phyloP scores from a whole-genome alignment of 2,113 vertebrate genomes.

The Toxotes chatareus region DNA sequence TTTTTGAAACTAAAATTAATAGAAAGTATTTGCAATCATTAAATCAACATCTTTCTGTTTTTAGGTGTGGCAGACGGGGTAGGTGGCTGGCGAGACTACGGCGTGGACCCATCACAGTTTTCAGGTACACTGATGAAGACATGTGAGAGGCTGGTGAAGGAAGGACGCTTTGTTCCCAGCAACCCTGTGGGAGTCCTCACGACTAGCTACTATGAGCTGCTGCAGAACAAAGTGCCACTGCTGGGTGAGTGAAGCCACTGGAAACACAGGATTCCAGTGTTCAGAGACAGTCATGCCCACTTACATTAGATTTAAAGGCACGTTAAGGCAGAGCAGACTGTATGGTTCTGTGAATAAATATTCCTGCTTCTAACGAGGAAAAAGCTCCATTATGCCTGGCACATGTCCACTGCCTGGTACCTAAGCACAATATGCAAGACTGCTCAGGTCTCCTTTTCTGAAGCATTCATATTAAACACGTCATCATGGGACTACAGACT shows the following conservation, averaged over 20 bases:
- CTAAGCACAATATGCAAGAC: background rate
- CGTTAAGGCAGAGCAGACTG: background rate
- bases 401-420: background rate
- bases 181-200: conserved; percentile 96
- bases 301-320: background rate
- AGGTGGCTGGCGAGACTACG: conserved; percentile 98
- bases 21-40: background rate
- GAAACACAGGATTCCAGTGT: background rate
- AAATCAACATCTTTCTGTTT: conserved; percentile 6
- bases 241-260: conserved; percentile 87
- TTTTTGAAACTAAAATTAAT: background rate
- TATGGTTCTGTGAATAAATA: background rate
- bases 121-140: conserved; percentile 97
- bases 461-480: background rate
- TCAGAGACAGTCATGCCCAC: background rate
- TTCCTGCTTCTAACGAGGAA: background rate
- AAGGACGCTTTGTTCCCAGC: conserved; percentile 95
- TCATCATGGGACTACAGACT: background rate
- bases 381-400: background rate
- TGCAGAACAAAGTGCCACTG: conserved; percentile 99
- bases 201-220: conserved; percentile 94
- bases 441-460: background rate
- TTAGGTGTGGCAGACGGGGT: conserved; percentile 97
- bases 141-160: conserved; percentile 96
- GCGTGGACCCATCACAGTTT: conserved; percentile 98